A percentile compares a stretch with the other conserved stretches of the same genome.
These are phyloP conservation scores for Betta splendens DNA, from an alignment of 2,797 vertebrate species.

Conservation along the genomic window DNA sequence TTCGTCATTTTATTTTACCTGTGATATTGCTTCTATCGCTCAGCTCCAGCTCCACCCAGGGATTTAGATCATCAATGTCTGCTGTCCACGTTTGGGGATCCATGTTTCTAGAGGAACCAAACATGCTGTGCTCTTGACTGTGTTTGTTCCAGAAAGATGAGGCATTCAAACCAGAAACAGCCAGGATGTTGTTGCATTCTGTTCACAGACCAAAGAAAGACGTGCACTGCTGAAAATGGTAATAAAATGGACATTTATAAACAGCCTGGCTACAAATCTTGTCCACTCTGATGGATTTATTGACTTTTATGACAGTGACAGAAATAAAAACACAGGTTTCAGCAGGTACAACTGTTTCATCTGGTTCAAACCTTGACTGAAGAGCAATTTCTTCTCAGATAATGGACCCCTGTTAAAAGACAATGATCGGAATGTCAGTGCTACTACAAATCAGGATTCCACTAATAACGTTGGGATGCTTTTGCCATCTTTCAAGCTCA, in stretches of 20 bases:
- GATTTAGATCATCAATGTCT: slow-evolving; percentile 7
- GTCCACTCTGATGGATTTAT: background rate
- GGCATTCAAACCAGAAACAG: slow-evolving; percentile 74
- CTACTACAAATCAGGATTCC: slow-evolving; percentile 1
- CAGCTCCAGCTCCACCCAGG: slow-evolving; percentile 87
- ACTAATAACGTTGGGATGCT: background rate
- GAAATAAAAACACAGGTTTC: background rate
- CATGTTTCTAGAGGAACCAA: slow-evolving; percentile 63
- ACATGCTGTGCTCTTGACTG: slow-evolving; percentile 47
- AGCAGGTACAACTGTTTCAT: background rate
- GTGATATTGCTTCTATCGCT: slow-evolving; percentile 81
- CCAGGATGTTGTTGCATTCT: slow-evolving; percentile 81
- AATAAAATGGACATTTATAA: slow-evolving; percentile 3
- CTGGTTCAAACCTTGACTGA: slow-evolving; percentile 80
- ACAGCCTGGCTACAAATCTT: background rate
- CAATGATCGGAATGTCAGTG: slow-evolving; percentile 15
- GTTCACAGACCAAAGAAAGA: slow-evolving; percentile 27
- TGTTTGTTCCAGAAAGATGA: slow-evolving; percentile 81
- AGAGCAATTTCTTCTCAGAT: slow-evolving; percentile 87
- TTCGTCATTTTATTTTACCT: slow-evolving; percentile 67
- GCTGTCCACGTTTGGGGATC: slow-evolving; percentile 75
- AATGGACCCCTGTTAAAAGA: slow-evolving; percentile 83
- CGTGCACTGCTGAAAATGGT: background rate
- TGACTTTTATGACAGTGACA: background rate
- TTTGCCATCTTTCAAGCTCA: background rate